Base-by-base conservation (phyloP, 2,888 invertebrate species). In the Rhingia campestris region DNA sequence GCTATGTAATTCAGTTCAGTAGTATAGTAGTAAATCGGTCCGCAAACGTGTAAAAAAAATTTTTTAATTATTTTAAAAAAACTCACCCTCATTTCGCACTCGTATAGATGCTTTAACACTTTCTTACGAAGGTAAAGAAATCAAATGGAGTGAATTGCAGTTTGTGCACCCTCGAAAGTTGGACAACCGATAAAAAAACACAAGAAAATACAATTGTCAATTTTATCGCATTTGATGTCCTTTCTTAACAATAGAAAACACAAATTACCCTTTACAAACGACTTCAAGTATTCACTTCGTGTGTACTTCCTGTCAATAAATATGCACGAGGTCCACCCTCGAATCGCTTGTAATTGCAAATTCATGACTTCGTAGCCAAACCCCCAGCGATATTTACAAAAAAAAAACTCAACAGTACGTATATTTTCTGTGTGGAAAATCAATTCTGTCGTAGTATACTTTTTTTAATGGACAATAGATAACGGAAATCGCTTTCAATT, bases 281-380 rank as follows among this genome's bases (percentile, higher is more conserved):
- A 54, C 22, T 39, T 54, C 45, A n/a, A 64, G 66, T 64, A 74
- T 22, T 22, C 35, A 49, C 56, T 58, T 69, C 69, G 67, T 74
- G 84, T 84, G 54, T 22, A 80, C 80, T 70, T 84, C 84, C 84
- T 84, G 84, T 22, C 80, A 64, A 84, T 84, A 84, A 84, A 84
- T 39, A 80, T 84, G 70, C 75, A 70, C 70, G 41, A 80, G 9
- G 10, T 39, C 69, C 59, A 33, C 63, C 69, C 73, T 47, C 45
- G 35, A 33, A 35, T 41, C 10, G 33, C 3, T 53, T 39, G 75
- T 84, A 80, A 84, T 80, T 79, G 79, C 66, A 51, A 74, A 84
- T 80, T 84, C 80, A 84, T 70, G 74, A 75, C 84, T 58, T 63
- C 14, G 32, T 53, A 64, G 69, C 69, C 32, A 80, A 80, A 64